phyloP scores from a whole-genome alignment of 2,888 invertebrate species.

The Tribolium freemani region DNA sequence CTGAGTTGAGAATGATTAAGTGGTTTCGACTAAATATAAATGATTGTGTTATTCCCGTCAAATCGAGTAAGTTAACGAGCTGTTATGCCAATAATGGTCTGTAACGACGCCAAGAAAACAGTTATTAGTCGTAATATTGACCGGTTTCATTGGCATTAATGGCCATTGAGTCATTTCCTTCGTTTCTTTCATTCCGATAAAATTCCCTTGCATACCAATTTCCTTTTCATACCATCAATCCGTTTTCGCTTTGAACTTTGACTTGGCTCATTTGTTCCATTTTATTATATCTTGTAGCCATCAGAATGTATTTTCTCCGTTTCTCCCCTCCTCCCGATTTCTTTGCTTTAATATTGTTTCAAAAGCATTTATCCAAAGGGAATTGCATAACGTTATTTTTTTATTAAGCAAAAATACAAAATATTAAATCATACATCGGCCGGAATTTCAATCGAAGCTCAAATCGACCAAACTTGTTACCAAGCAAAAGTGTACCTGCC shows the following conservation, averaged over 20 bases:
- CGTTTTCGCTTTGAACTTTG: slow-evolving; percentile 35
- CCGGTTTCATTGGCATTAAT: slow-evolving; percentile 11
- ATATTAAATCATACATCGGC: not conserved
- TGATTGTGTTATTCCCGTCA: not conserved
- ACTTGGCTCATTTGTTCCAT: slow-evolving; percentile 30
- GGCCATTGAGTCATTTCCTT: slow-evolving; percentile 19
- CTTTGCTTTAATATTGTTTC: slow-evolving; percentile 28
- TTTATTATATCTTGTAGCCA: slow-evolving; percentile 33
- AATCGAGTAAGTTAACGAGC: slow-evolving; percentile 36
- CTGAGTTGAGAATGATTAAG: not conserved
- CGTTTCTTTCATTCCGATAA: slow-evolving; percentile 8
- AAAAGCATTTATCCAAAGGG: slow-evolving; percentile 8
- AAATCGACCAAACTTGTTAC: slow-evolving; percentile 19
- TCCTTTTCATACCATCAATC: slow-evolving; percentile 34
- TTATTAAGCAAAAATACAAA: slow-evolving; percentile 11
- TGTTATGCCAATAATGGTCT: slow-evolving; percentile 26
- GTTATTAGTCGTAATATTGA: slow-evolving; percentile 15
- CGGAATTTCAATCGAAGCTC: not conserved
- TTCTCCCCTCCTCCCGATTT: not conserved
- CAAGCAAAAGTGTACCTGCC: not conserved
- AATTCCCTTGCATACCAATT: slow-evolving; percentile 30
- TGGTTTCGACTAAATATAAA: not conserved
- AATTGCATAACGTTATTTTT: slow-evolving; percentile 22
- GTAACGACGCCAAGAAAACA: slow-evolving; percentile 3
- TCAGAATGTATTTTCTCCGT: not conserved